These are phyloP conservation scores for Phycodurus eques DNA, from an alignment of 2,113 vertebrate genomes.

Conservation along the genomic window DNA sequence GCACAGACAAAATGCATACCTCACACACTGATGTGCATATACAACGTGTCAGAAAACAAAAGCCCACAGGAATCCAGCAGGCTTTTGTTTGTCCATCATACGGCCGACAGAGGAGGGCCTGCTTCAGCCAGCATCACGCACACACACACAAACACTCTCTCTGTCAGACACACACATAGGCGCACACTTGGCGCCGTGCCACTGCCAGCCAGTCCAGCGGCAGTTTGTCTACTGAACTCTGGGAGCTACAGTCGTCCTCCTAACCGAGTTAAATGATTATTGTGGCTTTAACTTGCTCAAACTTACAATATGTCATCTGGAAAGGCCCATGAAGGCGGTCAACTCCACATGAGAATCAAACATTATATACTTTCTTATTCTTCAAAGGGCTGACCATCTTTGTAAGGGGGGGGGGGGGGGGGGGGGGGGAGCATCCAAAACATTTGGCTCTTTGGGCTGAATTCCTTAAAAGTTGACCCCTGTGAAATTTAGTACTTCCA, in stretches of 20 bases:
- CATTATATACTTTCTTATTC: constrained; percentile 10
- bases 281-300: constrained; percentile 32
- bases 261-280: constrained; percentile 61
- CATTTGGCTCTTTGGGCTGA: constrained; percentile 49
- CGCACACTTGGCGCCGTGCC: constrained; percentile 50
- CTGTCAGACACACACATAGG: constrained; percentile 40
- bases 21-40: constrained; percentile 2
- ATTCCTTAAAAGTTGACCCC: constrained; percentile 60
- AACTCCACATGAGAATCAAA: constrained; percentile 23
- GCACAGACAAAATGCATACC: constrained; percentile 16
- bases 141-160: constrained; percentile 41
- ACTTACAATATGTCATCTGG: constrained; percentile 24
- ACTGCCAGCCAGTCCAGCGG: constrained; percentile 48
- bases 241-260: constrained; percentile 55
- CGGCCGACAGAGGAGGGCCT: constrained; percentile 51
- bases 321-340: constrained; percentile 7
- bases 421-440: constrained; percentile 21
- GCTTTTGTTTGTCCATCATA: constrained; percentile 60
- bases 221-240: constrained; percentile 41
- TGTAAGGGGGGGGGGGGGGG: background rate
- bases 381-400: constrained; percentile 19
- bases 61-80: constrained; percentile 50
- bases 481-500: constrained; percentile 49
- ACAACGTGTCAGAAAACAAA: constrained; percentile 36
- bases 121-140: constrained; percentile 54